A percentile compares a stretch with the other conserved stretches of the same genome.
Conservation (phyloP, 2,888 invertebrate species). For the Pyrochroa serraticornis region DNA sequence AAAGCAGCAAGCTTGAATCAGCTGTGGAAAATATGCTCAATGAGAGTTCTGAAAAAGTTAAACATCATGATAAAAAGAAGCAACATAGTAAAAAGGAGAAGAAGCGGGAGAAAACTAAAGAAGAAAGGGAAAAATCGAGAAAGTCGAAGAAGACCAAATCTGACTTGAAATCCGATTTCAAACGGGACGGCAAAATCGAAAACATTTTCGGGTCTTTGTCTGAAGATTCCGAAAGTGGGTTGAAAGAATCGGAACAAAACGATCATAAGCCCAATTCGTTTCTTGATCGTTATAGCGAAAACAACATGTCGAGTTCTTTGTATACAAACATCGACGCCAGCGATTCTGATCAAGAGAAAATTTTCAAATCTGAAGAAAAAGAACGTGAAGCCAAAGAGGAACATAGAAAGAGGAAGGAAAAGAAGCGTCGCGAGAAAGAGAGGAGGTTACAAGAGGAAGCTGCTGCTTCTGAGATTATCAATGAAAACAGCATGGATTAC, state of each 20-base stretch:
- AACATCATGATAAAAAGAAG: slow-evolving; percentile 54
- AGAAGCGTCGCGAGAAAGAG: slow-evolving; percentile 52
- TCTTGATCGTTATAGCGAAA: slow-evolving; percentile 33
- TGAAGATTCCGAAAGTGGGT: slow-evolving; percentile 65
- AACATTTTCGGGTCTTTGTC: slow-evolving; percentile 88
- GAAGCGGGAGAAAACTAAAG: slow-evolving; percentile 64
- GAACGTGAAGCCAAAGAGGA: slow-evolving; percentile 60
- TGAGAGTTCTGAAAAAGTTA: slow-evolving; percentile 48
- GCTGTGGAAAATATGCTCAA: slow-evolving; percentile 41
- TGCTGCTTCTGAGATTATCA: slow-evolving; percentile 50
- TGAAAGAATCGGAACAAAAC: slow-evolving; percentile 43
- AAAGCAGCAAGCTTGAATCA: slow-evolving; percentile 59
- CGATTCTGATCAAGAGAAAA: slow-evolving; percentile 59
- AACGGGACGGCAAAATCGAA: slow-evolving; percentile 83
- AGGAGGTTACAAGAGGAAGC: slow-evolving; percentile 59
- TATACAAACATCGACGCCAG: slow-evolving; percentile 54
- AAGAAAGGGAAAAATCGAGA: slow-evolving; percentile 66
- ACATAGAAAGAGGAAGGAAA: slow-evolving; percentile 65
- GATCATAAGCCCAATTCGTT: slow-evolving; percentile 26
- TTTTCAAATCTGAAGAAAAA: slow-evolving; percentile 39
- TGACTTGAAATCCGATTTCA: slow-evolving; percentile 58
- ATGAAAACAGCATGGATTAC: slow-evolving; percentile 81
- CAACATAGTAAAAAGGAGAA: slow-evolving; percentile 66
- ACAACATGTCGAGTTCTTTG: slow-evolving; percentile 40
- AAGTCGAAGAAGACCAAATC: slow-evolving; percentile 62